Conservation (phyloP, 2,113 vertebrate genomes). For the Sigmodon hispidus region DNA sequence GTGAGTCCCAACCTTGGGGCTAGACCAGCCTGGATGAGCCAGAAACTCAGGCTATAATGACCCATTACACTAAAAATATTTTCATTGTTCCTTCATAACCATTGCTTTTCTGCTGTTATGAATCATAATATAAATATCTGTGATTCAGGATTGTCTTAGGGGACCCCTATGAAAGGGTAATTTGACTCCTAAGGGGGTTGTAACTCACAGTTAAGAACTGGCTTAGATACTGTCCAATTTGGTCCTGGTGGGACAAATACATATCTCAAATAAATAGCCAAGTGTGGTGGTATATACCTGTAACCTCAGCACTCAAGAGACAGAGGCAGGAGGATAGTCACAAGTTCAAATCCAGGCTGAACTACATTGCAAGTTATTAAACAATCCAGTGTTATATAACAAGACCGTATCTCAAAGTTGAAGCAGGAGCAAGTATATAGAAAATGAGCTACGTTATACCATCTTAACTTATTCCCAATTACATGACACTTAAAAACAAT, state of each 20-base stretch:
- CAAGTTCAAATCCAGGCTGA: not conserved
- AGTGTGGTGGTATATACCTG: not conserved
- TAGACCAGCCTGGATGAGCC: no score
- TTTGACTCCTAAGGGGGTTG: not conserved
- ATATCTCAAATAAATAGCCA: not conserved
- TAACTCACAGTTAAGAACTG: not conserved
- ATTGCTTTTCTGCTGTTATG: not conserved
- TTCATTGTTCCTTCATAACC: not conserved
- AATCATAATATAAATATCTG: not conserved
- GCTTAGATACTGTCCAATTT: not conserved
- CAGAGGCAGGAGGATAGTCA: not conserved
- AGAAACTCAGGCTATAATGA: no score
- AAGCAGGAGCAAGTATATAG: not conserved
- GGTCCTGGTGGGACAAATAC: not conserved
- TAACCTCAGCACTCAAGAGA: not conserved
- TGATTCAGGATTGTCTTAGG: not conserved
- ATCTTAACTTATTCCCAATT: not conserved
- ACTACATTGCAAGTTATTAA: not conserved
- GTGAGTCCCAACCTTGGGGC: no score
- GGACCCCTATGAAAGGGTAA: not conserved
- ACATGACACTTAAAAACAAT: not conserved
- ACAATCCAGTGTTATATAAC: not conserved
- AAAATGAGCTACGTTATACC: not conserved
- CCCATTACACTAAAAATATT: no score
- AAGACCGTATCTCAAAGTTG: not conserved